Base-by-base conservation (phyloP, 2,113 vertebrate species). In the Aviceda subcristata region DNA sequence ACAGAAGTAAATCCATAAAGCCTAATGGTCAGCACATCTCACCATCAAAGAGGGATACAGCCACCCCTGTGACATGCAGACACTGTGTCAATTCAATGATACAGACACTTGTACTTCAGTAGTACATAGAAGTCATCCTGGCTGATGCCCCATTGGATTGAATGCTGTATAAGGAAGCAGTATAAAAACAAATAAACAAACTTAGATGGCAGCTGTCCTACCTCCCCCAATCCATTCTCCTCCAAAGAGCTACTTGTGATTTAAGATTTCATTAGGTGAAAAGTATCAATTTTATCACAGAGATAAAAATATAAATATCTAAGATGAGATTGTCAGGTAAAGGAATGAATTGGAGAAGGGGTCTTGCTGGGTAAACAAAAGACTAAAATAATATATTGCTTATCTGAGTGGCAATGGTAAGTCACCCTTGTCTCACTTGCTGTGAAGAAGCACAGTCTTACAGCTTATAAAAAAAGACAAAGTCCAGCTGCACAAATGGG, bases 101-200 rank as follows among this genome's bases (percentile, higher is more conserved):
- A 26, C 1, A 46, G 30, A 43, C 11, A 60, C 48, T n/a, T 30
- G 12, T 30, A 73, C 30, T 39, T 41, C 67, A 89, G 36, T 11
- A 53, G 11, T 10, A 62, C 18, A 18, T 1, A 67, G 51, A 53
- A 55, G 18, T 19, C 66, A 39, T 34, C 43, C 34, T 36, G 66
- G 7, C 1, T 9, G 74, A 10, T 20, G 64, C 2, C 12, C 24
- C 36, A 46, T 2, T 48, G 21, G 27, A 64, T 0, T 46, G 7
- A 67, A 69, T 8, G 18, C 24, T 3, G 7, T 36, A 20, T 34
- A 43, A 59, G 76, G 14, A 21, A 75, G 12, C 6, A n/a, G 26
- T 12, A 76, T 38, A 45, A 68, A 73, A 81, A n/a, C 11, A 79
- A 75, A 24, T 19, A 46, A 55, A 26, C 4, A 38, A 38, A 51